Evolutionary conservation across 2,888 invertebrate species (phyloP), one percentile per base, ranked within the genome.

Genomic region (Drosophila gaucha): DNA sequence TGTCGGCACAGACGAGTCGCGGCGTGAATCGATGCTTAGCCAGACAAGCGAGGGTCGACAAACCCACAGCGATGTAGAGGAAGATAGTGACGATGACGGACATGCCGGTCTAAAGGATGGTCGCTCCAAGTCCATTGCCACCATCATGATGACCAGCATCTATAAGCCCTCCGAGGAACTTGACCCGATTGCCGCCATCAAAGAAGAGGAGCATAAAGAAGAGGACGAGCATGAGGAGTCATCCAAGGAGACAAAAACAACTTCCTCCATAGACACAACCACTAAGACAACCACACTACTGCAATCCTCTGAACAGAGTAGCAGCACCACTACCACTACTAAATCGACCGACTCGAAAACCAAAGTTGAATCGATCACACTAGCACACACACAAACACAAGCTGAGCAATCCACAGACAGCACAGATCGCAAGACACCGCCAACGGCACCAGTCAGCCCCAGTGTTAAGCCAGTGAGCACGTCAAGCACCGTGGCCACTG

Each of bases 401-500:
- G 66, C 65, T 31, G 90, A 90, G 22, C 41, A 38, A 9, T 6
- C 51, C 9, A 26, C n/a, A 12, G 72, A 72, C 6, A 26, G 73
- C 6, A 59, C 78, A 9, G 91, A 90, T 51, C 88, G 90, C 18
- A 91, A 94, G 62, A 95, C 95, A 26, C 95, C 95, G 63, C 95
- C 95, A 36, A 95, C 95, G 22, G 95, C 94, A 8, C 95, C 95
- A 22, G 94, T 94, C 0, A 95, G 95, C 89, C 95, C 95, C 33
- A 90, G 72, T 92, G 77, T 94, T 90, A 72, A 93, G 92, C 86
- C 92, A 91, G 78, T 92, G 86, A 92, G 63, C 91, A n/a, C 92
- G 92, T 83, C 92, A 92, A 83, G 92, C 91, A 91, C 90, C 88
- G 92, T 64, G 69, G 92, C 92, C 50, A 93, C 88, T 89, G 62